phyloP scores from a whole-genome alignment of 2,113 vertebrate genomes.

The Strix uralensis region DNA sequence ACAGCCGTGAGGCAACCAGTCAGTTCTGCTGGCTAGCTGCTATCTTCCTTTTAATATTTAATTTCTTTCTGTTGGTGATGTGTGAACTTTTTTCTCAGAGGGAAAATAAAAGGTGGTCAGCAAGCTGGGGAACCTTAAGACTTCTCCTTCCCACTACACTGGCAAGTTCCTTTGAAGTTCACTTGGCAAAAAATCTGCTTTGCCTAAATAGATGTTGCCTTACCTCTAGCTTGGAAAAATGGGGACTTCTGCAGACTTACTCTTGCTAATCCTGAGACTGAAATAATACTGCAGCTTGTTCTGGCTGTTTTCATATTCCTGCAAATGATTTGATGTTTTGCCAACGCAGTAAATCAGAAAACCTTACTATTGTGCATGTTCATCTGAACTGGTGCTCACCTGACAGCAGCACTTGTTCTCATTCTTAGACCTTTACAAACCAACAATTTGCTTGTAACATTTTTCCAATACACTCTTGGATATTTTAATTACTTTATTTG shows the following conservation, averaged over 20 bases:
- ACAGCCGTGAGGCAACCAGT: accelerated
- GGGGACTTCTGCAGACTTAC: not conserved
- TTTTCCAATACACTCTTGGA: not conserved
- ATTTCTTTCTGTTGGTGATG: not conserved
- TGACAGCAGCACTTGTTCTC: not conserved
- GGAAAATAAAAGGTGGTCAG: not conserved
- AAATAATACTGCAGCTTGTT: not conserved
- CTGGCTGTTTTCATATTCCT: not conserved
- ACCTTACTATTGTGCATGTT: not conserved
- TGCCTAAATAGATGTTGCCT: not conserved
- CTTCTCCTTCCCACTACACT: not conserved
- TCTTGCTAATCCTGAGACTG: not conserved
- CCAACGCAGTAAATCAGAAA: not conserved
- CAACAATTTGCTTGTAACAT: not conserved
- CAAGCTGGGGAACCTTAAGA: not conserved
- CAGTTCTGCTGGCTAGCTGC: not conserved
- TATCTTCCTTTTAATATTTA: not conserved
- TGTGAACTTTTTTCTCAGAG: not conserved
- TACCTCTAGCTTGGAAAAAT: not conserved
- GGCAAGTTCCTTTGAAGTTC: not conserved
- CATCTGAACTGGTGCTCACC: not conserved
- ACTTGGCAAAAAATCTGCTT: not conserved
- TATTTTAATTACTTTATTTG: conserved; percentile 27
- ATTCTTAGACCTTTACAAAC: not conserved
- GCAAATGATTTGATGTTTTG: not conserved